Percentiles rank a stretch among this genome's conserved stretches.
phyloP scores from a whole-genome alignment of 2,113 vertebrate genomes.

The Pipa parva region DNA sequence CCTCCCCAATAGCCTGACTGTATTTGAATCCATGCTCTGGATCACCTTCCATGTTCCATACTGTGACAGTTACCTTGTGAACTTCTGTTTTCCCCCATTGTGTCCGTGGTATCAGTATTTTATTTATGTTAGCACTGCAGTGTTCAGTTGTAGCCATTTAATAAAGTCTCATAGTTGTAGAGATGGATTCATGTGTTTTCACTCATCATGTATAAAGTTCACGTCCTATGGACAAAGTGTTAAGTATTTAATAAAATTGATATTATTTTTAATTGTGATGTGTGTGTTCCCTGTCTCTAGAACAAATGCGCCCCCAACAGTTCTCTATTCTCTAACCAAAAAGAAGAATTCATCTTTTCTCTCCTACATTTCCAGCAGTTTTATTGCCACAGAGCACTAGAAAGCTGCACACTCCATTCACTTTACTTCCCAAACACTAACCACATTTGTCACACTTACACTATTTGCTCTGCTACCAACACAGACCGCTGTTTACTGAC shows the following conservation, averaged over 20 bases:
- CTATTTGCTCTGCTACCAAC: no score
- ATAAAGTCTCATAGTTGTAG: constrained; percentile 68
- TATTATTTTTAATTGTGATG: constrained; percentile 75
- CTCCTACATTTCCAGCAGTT: not conserved
- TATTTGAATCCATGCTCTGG: constrained; percentile 64
- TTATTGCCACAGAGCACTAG: constrained; percentile 11
- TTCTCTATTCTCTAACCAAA: not conserved
- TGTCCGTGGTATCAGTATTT: constrained; percentile 78
- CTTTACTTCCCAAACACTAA: constrained; percentile 25
- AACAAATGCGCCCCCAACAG: constrained; percentile 45
- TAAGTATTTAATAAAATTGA: constrained; percentile 82
- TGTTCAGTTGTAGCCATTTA: constrained; percentile 66
- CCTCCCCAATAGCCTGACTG: constrained; percentile 59
- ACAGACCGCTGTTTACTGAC: no score
- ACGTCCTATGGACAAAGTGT: constrained; percentile 69
- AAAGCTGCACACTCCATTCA: constrained; percentile 23
- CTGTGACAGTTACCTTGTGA: constrained; percentile 75
- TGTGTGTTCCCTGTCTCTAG: constrained; percentile 48
- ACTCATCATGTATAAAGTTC: constrained; percentile 65
- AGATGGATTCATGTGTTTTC: constrained; percentile 55
- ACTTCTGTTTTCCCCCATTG: constrained; percentile 60
- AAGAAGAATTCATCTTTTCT: constrained; percentile 19
- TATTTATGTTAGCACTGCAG: constrained; percentile 79
- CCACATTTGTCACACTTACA: not conserved
- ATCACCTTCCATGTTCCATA: constrained; percentile 66